phyloP scores from a whole-genome alignment of 2,888 invertebrate species.

The Stenoptilia bipunctidactyla region DNA sequence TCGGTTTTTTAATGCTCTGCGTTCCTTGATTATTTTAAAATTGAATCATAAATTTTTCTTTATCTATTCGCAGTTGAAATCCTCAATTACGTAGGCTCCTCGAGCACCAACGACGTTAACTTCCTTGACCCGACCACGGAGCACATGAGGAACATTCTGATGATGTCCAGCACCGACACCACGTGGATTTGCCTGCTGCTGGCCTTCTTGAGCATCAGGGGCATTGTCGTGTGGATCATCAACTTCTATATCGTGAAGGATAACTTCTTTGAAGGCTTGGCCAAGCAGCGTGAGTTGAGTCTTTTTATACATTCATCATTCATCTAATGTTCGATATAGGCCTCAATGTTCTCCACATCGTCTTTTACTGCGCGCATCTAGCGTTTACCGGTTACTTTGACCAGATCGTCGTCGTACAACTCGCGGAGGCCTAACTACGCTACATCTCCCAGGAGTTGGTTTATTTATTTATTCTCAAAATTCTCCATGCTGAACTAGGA shows the following conservation, averaged over 20 bases:
- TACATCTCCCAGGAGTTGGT: no score
- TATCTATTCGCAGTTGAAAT: background rate
- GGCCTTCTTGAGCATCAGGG: constrained; percentile 40
- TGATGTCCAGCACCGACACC: constrained; percentile 26
- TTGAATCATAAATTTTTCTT: background rate
- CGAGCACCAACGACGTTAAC: background rate
- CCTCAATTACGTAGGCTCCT: background rate
- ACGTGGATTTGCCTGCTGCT: constrained; percentile 46
- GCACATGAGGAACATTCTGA: background rate
- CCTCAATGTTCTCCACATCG: no score
- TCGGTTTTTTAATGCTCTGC: no score
- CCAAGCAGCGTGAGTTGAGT: no score
- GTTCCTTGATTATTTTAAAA: background rate
- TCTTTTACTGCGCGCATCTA: no score
- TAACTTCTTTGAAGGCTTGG: constrained; percentile 24
- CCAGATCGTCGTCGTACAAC: no score
- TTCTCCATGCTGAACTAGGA: no score
- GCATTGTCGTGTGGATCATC: constrained; percentile 44
- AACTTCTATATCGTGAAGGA: constrained; percentile 57
- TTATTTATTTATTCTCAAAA: no score
- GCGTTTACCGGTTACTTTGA: no score
- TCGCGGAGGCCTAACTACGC: no score
- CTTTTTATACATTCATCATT: no score
- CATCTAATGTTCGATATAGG: no score
- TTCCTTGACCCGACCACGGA: background rate